Evolutionary conservation across 2,113 vertebrate species (phyloP).

Genomic region (Electrona antarctica): DNA sequence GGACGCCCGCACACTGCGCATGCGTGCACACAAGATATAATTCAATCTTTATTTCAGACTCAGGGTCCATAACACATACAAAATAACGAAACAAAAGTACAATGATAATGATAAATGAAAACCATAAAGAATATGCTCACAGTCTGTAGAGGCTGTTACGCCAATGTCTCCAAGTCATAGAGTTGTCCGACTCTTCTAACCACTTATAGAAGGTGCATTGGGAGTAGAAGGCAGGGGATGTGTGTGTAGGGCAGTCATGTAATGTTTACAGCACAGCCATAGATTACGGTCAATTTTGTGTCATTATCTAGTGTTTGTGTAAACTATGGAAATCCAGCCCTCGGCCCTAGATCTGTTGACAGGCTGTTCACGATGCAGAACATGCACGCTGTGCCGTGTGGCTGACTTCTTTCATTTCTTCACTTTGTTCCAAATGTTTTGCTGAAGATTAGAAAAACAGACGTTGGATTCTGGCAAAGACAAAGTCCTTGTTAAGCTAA

Average conservation of each 20-base stretch:
- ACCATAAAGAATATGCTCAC: too few relatives aligned
- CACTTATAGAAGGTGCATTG: too few relatives aligned
- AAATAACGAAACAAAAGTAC: too few relatives aligned
- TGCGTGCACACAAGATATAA: too few relatives aligned
- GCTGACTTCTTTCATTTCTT: neutral
- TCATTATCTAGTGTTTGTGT: constrained; percentile 61
- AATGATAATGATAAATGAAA: too few relatives aligned
- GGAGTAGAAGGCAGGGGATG: too few relatives aligned
- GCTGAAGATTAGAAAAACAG: constrained; percentile 61
- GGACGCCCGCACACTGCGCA: too few relatives aligned
- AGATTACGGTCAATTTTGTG: constrained; percentile 61
- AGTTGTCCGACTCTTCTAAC: too few relatives aligned
- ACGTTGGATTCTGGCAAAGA: constrained; percentile 56
- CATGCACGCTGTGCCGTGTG: constrained; percentile 21
- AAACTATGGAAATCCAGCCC: constrained; percentile 55
- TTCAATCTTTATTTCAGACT: too few relatives aligned
- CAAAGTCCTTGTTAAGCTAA: constrained; percentile 35
- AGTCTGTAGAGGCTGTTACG: too few relatives aligned
- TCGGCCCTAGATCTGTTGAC: constrained; percentile 6
- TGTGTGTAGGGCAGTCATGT: constrained; percentile 4
- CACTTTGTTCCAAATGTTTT: constrained; percentile 44
- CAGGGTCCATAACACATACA: too few relatives aligned
- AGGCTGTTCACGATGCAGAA: constrained; percentile 19
- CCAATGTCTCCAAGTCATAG: too few relatives aligned
- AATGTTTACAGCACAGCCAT: constrained; percentile 58